Percentiles rank a stretch among this genome's conserved stretches.
phyloP scores from a whole-genome alignment of 2,888 invertebrate genomes.

The Eugnorisma glareosa region DNA sequence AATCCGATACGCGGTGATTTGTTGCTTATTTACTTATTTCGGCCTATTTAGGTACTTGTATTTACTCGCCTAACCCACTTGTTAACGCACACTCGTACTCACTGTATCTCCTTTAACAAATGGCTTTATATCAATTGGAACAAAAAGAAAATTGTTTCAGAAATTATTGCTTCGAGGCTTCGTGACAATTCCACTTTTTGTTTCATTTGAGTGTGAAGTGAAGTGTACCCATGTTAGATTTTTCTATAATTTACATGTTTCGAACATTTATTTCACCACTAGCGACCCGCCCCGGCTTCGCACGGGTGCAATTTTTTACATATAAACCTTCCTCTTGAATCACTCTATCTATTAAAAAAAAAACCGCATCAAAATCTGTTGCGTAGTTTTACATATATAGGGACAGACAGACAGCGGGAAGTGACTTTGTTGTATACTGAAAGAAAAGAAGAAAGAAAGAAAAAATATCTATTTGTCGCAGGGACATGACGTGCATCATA shows the following conservation, averaged over 20 bases:
- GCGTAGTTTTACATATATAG: too few relatives aligned
- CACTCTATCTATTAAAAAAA: too few relatives aligned
- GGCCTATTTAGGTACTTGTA: conserved; percentile 54
- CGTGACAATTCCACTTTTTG: background rate
- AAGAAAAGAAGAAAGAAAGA: too few relatives aligned
- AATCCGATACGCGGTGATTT: conserved; percentile 88
- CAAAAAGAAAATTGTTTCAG: conserved; percentile 19
- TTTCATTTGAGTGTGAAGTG: background rate
- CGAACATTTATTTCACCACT: background rate
- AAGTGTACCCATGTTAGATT: background rate
- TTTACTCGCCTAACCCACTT: conserved; percentile 69
- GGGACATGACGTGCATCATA: too few relatives aligned
- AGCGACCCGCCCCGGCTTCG: too few relatives aligned
- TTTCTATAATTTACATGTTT: background rate
- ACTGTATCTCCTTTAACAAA: conserved; percentile 52
- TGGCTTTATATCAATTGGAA: conserved; percentile 54
- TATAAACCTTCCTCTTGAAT: too few relatives aligned
- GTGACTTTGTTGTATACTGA: too few relatives aligned
- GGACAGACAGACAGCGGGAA: too few relatives aligned
- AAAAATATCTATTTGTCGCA: too few relatives aligned
- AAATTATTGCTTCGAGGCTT: background rate
- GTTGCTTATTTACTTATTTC: conserved; percentile 86
- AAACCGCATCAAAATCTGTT: too few relatives aligned
- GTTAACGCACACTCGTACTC: conserved; percentile 58
- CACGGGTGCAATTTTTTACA: too few relatives aligned